These are phyloP conservation scores for Drosophila malerkotliana DNA, from an alignment of 1,140 invertebrate genomes.

Conservation along the genomic window DNA sequence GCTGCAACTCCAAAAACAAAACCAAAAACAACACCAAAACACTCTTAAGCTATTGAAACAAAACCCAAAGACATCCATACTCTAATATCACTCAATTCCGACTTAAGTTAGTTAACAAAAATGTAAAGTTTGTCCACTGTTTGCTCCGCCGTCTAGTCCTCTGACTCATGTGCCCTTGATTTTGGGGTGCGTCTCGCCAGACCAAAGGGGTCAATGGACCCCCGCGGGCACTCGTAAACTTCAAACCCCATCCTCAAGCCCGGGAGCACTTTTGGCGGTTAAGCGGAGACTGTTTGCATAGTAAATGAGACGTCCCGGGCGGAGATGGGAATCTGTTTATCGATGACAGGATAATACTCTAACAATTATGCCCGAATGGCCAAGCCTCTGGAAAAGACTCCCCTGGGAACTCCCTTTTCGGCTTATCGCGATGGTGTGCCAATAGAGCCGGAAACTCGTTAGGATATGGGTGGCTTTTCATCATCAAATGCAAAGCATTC, in stretches of 20 bases:
- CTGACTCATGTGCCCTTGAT: slow-evolving; percentile 50
- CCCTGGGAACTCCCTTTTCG: slow-evolving; percentile 27
- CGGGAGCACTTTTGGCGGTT: slow-evolving; percentile 25
- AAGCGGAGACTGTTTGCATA: slow-evolving; percentile 40
- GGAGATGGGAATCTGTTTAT: slow-evolving; percentile 27
- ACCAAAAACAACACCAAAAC: slow-evolving; percentile 27
- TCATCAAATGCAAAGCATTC: slow-evolving; percentile 48
- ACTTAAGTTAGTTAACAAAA: slow-evolving; percentile 67
- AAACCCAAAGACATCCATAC: slow-evolving; percentile 35
- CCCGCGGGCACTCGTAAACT: neutral
- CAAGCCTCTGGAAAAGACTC: slow-evolving; percentile 27
- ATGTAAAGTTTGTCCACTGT: no score
- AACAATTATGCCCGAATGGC: slow-evolving; percentile 48
- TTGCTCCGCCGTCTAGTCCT: slow-evolving; percentile 68
- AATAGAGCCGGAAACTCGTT: slow-evolving; percentile 44
- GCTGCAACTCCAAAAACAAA: slow-evolving; percentile 46
- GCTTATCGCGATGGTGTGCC: slow-evolving; percentile 37
- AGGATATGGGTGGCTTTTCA: slow-evolving; percentile 22
- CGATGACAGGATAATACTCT: slow-evolving; percentile 56
- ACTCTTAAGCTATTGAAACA: slow-evolving; percentile 32
- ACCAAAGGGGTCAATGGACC: slow-evolving; percentile 43
- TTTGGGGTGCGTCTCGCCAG: slow-evolving; percentile 40
- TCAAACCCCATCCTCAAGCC: slow-evolving; percentile 1
- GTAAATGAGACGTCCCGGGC: slow-evolving; percentile 34
- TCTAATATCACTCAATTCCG: slow-evolving; percentile 54